phyloP scores from a whole-genome alignment of 2,888 invertebrate genomes.

The Dicycla oo region DNA sequence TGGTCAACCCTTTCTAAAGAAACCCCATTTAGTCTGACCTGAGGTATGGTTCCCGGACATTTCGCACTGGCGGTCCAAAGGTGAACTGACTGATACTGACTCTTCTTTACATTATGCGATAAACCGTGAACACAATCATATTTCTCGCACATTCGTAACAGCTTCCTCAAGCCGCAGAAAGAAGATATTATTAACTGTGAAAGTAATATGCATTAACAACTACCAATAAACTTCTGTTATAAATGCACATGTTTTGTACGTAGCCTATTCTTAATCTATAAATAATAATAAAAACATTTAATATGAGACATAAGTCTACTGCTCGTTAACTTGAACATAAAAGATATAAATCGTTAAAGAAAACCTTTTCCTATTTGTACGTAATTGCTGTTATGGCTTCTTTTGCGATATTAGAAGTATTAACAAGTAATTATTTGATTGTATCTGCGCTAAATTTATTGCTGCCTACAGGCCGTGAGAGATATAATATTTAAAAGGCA shows the following conservation, averaged over 20 bases:
- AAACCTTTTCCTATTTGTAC: conserved; percentile 50
- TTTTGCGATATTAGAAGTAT: conserved; percentile 45
- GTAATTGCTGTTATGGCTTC: conserved; percentile 36
- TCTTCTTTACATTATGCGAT: too few relatives aligned
- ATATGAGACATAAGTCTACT: conserved; percentile 36
- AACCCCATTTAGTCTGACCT: too few relatives aligned
- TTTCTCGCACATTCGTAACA: too few relatives aligned
- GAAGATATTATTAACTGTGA: conserved; percentile 19
- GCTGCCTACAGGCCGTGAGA: conserved; percentile 41
- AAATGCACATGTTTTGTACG: conserved; percentile 40
- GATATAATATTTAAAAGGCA: conserved; percentile 37
- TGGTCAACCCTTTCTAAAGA: too few relatives aligned
- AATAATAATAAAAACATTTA: conserved; percentile 42
- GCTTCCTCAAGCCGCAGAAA: too few relatives aligned
- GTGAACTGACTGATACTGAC: too few relatives aligned
- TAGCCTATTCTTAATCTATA: conserved; percentile 27
- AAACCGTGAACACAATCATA: too few relatives aligned
- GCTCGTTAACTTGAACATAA: conserved; percentile 29
- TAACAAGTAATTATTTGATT: conserved; percentile 59
- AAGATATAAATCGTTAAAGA: conserved; percentile 44
- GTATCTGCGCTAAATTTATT: conserved; percentile 50
- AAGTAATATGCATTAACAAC: conserved; percentile 10
- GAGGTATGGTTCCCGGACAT: too few relatives aligned
- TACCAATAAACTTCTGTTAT: conserved; percentile 19
- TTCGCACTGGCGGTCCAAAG: too few relatives aligned